Evolutionary conservation across 2,888 invertebrate genomes (phyloP), one percentile per base, ranked within the genome.

Genomic region (Parascotia fuliginaria): DNA sequence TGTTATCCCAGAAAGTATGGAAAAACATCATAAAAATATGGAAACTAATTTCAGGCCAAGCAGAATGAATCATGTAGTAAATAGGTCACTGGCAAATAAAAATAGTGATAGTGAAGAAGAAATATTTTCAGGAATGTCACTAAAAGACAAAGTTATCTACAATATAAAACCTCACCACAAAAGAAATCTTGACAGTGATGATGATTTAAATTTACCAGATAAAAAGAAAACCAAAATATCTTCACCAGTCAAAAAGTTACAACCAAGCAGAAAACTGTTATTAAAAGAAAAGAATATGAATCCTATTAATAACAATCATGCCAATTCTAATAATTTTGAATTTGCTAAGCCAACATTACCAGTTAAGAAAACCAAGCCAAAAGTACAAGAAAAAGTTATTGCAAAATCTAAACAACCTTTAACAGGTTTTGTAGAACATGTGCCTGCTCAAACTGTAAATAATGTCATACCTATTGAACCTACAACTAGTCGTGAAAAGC

Each of bases 281-380:
- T 44, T 45, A 31, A 37, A 43, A 42, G 14, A 46, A 31, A 68
- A 62, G 16, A 64, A 54, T 40, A 46, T 29, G 38, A 55, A 56
- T 37, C 12, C 37, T 19, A 4, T 22, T 9, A 48, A 36, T n/a
- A 60, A 53, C 24, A 58, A 49, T 31, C 41, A 55, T 48, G 58
- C 63, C 48, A 47, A 54, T 31, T 29, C 49, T 36, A 69, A 73
- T 46, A 76, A 79, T 37, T 85, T 85, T 76, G 65, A 77, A 52
- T 87, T 87, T 77, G 66, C 74, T 1, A 85, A 82, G 59, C 87
- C 86, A 12, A 54, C 69, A 40, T 63, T 79, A 38, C 86, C 86
- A 29, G 42, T 77, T 11, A 74, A 61, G 48, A 85, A 81, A 63
- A 60, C 55, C 2, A 73, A 65, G 42, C 37, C 42, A 2, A 75